Percentiles rank a stretch among this genome's conserved stretches.
Conservation (phyloP, 2,113 vertebrate genomes). For the Ailurus styani region DNA sequence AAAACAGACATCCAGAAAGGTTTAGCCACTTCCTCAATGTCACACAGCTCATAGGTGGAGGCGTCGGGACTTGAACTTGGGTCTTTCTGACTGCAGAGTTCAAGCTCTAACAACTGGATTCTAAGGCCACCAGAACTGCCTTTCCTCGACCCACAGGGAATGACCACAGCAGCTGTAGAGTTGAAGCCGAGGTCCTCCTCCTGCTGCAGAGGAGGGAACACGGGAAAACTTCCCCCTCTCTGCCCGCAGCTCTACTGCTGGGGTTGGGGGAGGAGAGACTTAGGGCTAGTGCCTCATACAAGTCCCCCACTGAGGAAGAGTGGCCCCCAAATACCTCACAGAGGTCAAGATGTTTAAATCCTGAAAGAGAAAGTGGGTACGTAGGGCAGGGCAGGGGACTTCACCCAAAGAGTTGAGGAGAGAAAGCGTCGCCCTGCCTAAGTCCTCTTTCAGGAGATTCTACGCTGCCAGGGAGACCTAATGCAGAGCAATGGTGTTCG, state of each 20-base stretch:
- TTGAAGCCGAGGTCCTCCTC: not conserved
- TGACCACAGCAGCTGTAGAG: not conserved
- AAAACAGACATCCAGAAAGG: slow-evolving; percentile 27
- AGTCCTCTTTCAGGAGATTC: not conserved
- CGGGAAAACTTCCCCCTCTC: not conserved
- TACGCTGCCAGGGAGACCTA: not conserved
- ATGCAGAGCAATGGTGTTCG: not conserved
- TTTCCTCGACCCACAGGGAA: not conserved
- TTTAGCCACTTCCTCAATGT: not conserved
- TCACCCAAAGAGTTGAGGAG: not conserved
- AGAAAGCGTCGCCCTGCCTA: not conserved
- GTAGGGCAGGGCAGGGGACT: not conserved
- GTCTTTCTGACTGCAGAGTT: not conserved
- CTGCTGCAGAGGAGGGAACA: not conserved
- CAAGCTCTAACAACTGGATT: not conserved
- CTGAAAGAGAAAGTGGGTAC: not conserved
- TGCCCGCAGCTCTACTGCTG: not conserved
- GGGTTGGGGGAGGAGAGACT: not conserved
- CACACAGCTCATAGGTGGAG: not conserved
- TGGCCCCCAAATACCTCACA: not conserved
- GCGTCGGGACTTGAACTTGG: not conserved
- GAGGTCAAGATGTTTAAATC: slow-evolving; percentile 4
- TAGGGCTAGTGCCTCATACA: not conserved
- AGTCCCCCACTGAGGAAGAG: not conserved
- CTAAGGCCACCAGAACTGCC: not conserved